Evolutionary conservation across 2,888 invertebrate genomes (phyloP), one percentile per base, ranked within the genome.

Genomic region (Sinodicranocentrus sp.): DNA sequence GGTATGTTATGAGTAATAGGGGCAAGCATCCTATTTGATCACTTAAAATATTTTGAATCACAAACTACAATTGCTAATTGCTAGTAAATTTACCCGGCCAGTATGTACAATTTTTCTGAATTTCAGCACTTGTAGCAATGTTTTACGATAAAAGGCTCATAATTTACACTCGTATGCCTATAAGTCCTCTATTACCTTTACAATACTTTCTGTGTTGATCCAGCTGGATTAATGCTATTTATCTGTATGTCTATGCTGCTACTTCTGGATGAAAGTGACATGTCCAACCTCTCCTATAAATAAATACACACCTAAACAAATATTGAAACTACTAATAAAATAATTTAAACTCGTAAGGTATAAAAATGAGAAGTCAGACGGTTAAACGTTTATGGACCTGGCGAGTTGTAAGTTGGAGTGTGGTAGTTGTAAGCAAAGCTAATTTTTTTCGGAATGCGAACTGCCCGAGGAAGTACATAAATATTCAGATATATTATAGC

Each of bases 31-130:
- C 28, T 61, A 8, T 65, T 21, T 43, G 21, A 65, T 43, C 21
- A 65, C 65, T 65, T 43, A 43, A n/a, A n/a, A 59, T 77, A 23
- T 54, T 77, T 43, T 48, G 61, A 65, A 54, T 70, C 17, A 28
- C 6, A 71, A 61, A 48, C 70, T 70, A 70, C 78, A 63, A 65
- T 63, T 63, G 63, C 52, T 71, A 71, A 79, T 59, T 25, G 48
- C 33, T 71, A 79, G 79, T 61, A 44, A 71, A 61, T 54, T 21
- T 33, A 78, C 78, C 71, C 52, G 79, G 79, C 79, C 79, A 79
- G 79, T 79, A 79, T 52, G 39, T 79, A 71, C 59, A 71, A 79
- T 33, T 52, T 17, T 71, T 71, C 54, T 63, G 52, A 79, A 71
- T 70, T 68, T 61, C 70, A 52, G 59, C 39, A 79, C 52, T 48